Evolutionary conservation across 2,113 vertebrate genomes (phyloP).

Genomic region (Lutjanus erythropterus): DNA sequence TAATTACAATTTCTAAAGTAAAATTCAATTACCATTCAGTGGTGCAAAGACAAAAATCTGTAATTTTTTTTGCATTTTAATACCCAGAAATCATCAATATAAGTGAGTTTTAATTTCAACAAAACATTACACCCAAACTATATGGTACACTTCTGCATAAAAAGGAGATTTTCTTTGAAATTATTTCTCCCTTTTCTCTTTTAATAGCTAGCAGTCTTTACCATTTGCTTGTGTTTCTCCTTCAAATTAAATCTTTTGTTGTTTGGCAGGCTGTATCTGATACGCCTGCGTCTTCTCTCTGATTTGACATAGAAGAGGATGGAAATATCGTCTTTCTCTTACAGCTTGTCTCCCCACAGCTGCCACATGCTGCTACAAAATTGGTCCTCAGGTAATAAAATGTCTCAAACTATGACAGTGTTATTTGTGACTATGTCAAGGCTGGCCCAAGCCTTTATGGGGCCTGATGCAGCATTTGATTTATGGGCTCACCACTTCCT

Average conservation of each 20-base stretch:
- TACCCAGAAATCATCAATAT: neutral
- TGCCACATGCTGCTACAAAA: neutral
- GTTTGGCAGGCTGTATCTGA: neutral
- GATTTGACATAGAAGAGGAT: neutral
- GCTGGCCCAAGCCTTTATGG: too few relatives aligned
- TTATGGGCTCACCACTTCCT: too few relatives aligned
- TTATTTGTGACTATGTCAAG: too few relatives aligned
- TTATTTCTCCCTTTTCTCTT: neutral
- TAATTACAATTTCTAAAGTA: neutral
- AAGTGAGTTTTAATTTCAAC: neutral
- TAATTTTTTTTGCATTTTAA: neutral
- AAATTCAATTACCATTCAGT: neutral
- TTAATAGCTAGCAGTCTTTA: neutral
- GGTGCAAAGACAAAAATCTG: neutral
- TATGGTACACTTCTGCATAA: neutral
- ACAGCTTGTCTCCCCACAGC: neutral
- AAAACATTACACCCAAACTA: neutral
- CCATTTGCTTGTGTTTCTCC: neutral
- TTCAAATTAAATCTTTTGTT: neutral
- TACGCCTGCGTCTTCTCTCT: neutral
- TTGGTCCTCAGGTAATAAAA: neutral
- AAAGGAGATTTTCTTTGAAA: neutral
- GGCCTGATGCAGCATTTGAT: too few relatives aligned
- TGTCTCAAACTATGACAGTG: neutral
- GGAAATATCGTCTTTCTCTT: neutral